Conservation (phyloP, 2,797 vertebrate species). For the Chiloscyllium punctatum region DNA sequence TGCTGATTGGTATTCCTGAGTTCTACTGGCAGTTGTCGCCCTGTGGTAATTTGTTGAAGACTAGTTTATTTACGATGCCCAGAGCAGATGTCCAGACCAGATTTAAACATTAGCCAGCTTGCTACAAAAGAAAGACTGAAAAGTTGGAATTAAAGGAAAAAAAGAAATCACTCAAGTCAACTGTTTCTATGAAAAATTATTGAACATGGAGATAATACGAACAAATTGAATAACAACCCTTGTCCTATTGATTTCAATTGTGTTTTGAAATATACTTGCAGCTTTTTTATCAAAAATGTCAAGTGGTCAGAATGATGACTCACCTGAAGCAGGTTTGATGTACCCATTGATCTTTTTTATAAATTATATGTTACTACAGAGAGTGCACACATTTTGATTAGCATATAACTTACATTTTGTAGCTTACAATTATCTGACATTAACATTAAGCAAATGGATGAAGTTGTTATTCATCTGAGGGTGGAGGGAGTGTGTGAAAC, state of each 20-base stretch:
- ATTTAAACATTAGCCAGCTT: no score
- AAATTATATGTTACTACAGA: neutral
- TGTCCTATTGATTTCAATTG: conserved; percentile 22
- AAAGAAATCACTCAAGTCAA: neutral
- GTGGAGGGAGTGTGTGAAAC: neutral
- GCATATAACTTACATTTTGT: neutral
- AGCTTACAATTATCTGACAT: neutral
- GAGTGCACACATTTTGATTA: neutral
- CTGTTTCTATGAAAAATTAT: neutral
- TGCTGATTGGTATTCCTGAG: neutral
- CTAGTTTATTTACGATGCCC: neutral
- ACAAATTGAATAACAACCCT: neutral
- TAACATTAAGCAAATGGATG: neutral
- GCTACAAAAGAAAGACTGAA: neutral
- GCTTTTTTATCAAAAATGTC: neutral
- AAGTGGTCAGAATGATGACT: neutral
- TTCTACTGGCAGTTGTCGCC: neutral
- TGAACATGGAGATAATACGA: neutral
- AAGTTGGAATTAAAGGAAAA: neutral
- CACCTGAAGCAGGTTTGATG: neutral
- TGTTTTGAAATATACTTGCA: neutral
- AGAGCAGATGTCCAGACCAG: neutral
- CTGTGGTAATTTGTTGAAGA: neutral
- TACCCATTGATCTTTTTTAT: neutral
- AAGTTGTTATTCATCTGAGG: neutral